phyloP scores from a whole-genome alignment of 2,797 vertebrate species.

The Poeciliopsis gracilis region DNA sequence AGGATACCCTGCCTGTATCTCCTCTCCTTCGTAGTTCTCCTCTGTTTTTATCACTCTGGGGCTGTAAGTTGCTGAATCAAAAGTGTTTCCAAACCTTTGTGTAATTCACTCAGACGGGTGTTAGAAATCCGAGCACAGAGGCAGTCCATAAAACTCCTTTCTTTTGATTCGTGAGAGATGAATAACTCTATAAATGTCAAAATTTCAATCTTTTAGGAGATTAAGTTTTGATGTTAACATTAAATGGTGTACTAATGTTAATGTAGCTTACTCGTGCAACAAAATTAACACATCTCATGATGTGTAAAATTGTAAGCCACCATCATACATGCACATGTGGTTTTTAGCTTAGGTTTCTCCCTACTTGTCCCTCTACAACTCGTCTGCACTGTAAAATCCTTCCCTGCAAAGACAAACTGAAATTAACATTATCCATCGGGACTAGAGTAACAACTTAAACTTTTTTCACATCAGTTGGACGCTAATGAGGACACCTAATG shows the following conservation, averaged over 20 bases:
- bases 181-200: neutral
- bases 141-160: neutral
- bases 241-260: neutral
- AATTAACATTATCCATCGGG: constrained; percentile 68
- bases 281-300: constrained; percentile 34
- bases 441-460: constrained; percentile 76
- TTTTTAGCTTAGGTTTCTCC: constrained; percentile 15
- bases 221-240: neutral
- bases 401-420: constrained; percentile 46
- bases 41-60: neutral
- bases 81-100: neutral
- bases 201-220: neutral
- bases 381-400: constrained; percentile 26
- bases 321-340: neutral
- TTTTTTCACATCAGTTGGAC: constrained; percentile 68
- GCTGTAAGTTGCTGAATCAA: neutral
- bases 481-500: constrained; percentile 82
- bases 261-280: constrained; percentile 9
- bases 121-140: neutral
- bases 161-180: neutral
- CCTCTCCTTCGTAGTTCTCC: no score
- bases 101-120: neutral
- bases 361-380: constrained; percentile 12
- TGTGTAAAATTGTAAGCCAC: constrained; percentile 40
- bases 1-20: neutral